Evolutionary conservation across 2,797 vertebrate genomes (phyloP).

Genomic region (Acipenser transmontanus): DNA sequence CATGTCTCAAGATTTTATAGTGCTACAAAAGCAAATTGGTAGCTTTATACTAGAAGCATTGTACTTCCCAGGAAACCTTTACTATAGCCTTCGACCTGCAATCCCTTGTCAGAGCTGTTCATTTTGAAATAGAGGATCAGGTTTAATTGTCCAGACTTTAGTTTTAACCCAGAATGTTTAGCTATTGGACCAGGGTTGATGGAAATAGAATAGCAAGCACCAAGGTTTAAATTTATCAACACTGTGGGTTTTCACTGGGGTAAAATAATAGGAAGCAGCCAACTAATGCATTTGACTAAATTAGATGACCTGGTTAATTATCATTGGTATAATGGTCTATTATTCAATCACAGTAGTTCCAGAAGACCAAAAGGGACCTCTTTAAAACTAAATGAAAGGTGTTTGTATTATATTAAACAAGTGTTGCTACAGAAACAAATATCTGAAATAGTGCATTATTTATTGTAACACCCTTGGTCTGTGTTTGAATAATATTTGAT

Average conservation of each 20-base stretch:
- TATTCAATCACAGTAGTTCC: conserved; percentile 50
- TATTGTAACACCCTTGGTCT: neutral
- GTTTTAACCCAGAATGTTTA: conserved; percentile 42
- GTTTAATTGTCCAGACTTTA: conserved; percentile 18
- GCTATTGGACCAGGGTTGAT: conserved; percentile 44
- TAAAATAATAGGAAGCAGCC: conserved; percentile 58
- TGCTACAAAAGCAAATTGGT: conserved; percentile 11
- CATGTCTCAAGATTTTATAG: conserved; percentile 4
- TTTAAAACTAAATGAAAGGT: conserved; percentile 39
- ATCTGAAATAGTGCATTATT: too few species aligned
- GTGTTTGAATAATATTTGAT: conserved; percentile 6
- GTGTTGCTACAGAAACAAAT: too few species aligned
- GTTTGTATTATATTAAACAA: too few species aligned
- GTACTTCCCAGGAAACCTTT: conserved; percentile 4
- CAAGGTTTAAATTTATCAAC: conserved; percentile 59
- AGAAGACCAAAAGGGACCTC: conserved; percentile 57
- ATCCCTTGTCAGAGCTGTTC: conserved; percentile 14
- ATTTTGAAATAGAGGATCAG: conserved; percentile 12
- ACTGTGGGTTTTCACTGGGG: conserved; percentile 61
- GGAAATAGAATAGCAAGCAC: conserved; percentile 39
- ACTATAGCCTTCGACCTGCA: conserved; percentile 11
- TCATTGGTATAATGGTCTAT: conserved; percentile 60
- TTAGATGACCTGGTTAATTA: conserved; percentile 60
- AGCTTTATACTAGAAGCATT: conserved; percentile 4
- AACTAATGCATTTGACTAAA: conserved; percentile 62